A percentile compares a stretch with the other conserved stretches of the same genome.
phyloP scores from a whole-genome alignment of 92 coral and sea anemone species.

The Epizoanthus rinbou region DNA sequence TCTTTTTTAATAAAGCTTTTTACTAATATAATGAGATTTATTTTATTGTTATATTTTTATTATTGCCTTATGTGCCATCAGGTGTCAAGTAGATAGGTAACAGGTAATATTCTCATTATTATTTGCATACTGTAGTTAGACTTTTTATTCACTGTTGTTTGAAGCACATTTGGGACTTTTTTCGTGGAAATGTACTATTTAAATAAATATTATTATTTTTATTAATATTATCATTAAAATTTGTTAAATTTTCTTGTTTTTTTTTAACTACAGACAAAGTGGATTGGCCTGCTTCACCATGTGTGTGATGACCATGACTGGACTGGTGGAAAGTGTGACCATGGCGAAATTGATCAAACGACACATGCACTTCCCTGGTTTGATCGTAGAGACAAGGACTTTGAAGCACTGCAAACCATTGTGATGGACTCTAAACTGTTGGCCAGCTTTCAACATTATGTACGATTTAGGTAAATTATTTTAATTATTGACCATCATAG shows the following conservation, averaged over 20 bases:
- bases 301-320: constrained; percentile 62
- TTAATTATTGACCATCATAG: background rate
- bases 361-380: constrained; percentile 53
- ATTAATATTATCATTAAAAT: too few relatives aligned
- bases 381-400: constrained; percentile 56
- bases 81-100: too few relatives aligned
- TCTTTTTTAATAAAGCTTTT: too few relatives aligned
- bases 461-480: constrained; percentile 52
- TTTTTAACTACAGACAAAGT: constrained; percentile 23
- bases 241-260: background rate
- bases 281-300: constrained; percentile 56
- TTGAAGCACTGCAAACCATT: constrained; percentile 51
- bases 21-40: too few relatives aligned
- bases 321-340: constrained; percentile 53
- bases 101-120: too few relatives aligned
- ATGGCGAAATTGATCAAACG: constrained; percentile 28
- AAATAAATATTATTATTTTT: too few relatives aligned
- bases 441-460: constrained; percentile 52
- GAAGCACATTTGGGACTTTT: too few relatives aligned
- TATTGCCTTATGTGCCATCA: too few relatives aligned
- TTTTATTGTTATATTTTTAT: too few relatives aligned
- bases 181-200: too few relatives aligned
- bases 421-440: constrained; percentile 47
- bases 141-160: too few relatives aligned
- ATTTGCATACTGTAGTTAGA: too few relatives aligned